These are phyloP conservation scores for Procambarus clarkii DNA, from an alignment of 1,140 invertebrate species.

Conservation along the genomic window DNA sequence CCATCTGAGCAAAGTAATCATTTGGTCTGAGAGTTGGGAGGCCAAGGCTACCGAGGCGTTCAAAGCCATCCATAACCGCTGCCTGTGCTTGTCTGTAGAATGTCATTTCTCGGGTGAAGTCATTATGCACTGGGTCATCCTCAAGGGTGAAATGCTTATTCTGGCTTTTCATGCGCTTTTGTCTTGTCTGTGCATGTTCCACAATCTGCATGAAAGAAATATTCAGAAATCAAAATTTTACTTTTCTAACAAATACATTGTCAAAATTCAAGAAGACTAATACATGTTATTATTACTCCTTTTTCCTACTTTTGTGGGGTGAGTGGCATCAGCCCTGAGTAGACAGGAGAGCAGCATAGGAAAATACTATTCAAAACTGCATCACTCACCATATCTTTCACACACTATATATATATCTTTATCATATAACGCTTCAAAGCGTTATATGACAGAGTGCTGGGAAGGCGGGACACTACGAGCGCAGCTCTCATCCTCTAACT, in stretches of 20 bases:
- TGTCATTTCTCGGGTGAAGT: conserved; percentile 93
- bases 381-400: no score
- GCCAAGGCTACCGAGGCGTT: conserved; percentile 84
- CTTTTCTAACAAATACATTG: no score
- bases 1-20: conserved; percentile 99
- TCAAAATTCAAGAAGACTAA: no score
- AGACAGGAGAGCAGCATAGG: background rate
- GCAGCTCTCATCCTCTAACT: no score
- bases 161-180: conserved; percentile 83
- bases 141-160: conserved; percentile 77
- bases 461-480: no score
- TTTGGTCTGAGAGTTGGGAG: conserved; percentile 90
- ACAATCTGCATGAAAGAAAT: conserved; percentile 75
- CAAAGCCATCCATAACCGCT: conserved; percentile 84
- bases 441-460: no score
- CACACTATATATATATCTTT: no score
- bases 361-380: no score
- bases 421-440: no score
- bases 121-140: conserved; percentile 91
- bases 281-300: no score
- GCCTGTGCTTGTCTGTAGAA: conserved; percentile 94
- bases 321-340: background rate
- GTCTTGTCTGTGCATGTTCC: conserved; percentile 74
- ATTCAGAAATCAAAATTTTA: no score
- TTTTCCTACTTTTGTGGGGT: no score